These are phyloP conservation scores for Drosophila suboccidentalis DNA, from an alignment of 2,888 invertebrate genomes.

Conservation along the genomic window DNA sequence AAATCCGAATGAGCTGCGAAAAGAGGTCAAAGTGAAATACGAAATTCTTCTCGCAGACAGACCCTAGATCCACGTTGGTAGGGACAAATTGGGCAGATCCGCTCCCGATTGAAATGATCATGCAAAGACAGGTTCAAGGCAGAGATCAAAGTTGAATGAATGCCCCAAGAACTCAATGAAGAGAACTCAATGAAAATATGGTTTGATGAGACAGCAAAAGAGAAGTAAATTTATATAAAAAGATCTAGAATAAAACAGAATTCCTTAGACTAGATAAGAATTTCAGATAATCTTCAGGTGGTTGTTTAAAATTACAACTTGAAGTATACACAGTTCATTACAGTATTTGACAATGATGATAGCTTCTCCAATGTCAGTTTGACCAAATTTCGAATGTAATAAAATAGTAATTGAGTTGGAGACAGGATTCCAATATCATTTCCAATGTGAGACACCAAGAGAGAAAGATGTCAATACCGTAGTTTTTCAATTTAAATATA, in stretches of 20 bases:
- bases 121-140: background rate
- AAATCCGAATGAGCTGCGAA: conserved; percentile 45
- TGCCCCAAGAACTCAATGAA: background rate
- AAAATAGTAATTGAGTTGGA: background rate
- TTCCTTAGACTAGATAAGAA: background rate
- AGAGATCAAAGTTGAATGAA: conserved; percentile 21
- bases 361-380: too few relatives aligned
- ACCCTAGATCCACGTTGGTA: background rate
- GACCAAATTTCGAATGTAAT: too few relatives aligned
- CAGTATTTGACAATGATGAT: background rate
- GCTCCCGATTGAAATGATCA: conserved; percentile 6
- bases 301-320: too few relatives aligned
- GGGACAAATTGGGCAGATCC: conserved; percentile 25
- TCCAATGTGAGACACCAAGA: background rate
- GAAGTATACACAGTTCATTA: background rate
- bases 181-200: conserved; percentile 5
- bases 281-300: background rate
- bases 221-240: background rate
- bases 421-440: background rate
- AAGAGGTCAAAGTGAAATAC: conserved; percentile 38
- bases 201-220: background rate
- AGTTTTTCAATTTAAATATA: too few relatives aligned
- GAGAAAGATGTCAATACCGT: too few relatives aligned
- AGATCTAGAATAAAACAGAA: background rate
- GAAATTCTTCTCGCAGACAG: conserved; percentile 6